phyloP scores from a whole-genome alignment of 2,888 invertebrate species.

The Polydrusus tereticollis region DNA sequence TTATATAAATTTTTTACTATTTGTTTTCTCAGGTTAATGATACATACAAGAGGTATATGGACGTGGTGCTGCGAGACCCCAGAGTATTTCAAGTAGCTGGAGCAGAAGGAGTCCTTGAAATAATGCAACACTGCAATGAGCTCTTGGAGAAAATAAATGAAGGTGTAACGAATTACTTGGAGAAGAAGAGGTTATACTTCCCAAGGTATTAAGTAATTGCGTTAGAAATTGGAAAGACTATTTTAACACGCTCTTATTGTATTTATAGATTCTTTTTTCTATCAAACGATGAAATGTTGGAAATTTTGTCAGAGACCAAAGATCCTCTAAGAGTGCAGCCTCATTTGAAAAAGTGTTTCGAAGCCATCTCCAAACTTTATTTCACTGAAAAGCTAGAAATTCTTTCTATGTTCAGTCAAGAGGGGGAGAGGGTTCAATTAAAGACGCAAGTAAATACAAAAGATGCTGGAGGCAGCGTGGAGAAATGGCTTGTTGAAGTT shows the following conservation, averaged over 20 bases:
- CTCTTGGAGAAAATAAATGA: constrained; percentile 85
- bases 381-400: constrained; percentile 82
- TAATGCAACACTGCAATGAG: constrained; percentile 76
- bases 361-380: constrained; percentile 82
- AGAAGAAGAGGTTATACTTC: constrained; percentile 86
- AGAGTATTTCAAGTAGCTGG: constrained; percentile 77
- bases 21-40: constrained; percentile 75
- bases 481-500: constrained; percentile 88
- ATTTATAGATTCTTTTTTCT: constrained; percentile 84
- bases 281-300: constrained; percentile 91
- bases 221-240: no score
- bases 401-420: constrained; percentile 82
- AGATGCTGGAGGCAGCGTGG: constrained; percentile 85
- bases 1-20: no score
- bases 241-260: no score
- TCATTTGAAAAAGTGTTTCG: constrained; percentile 89
- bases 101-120: constrained; percentile 76
- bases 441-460: constrained; percentile 56
- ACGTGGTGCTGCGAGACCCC: constrained; percentile 73
- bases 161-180: constrained; percentile 85
- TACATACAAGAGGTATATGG: constrained; percentile 78
- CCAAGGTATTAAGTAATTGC: no score
- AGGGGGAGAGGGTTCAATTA: constrained; percentile 78
- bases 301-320: constrained; percentile 91
- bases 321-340: constrained; percentile 88